Evolutionary conservation across 2,113 vertebrate species (phyloP).

Genomic region (Rallus limicola): DNA sequence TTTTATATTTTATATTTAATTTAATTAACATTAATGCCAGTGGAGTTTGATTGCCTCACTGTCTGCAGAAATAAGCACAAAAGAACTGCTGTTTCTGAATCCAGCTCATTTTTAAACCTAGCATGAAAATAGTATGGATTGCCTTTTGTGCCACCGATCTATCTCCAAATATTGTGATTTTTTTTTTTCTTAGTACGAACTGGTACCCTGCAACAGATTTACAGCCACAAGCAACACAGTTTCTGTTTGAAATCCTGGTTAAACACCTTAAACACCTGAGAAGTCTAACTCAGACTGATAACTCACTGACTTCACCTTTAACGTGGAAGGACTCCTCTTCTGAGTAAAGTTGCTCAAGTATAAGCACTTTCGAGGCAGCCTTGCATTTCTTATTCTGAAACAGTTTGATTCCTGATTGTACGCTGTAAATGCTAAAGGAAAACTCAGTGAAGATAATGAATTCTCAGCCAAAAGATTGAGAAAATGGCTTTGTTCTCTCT

Average conservation of each 20-base stretch:
- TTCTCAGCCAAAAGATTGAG: not conserved
- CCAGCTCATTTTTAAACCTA: not conserved
- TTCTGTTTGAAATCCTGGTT: not conserved
- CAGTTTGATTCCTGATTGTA: not conserved
- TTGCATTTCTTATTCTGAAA: not conserved
- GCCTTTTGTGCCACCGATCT: not conserved
- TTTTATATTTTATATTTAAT: slow-evolving; percentile 15
- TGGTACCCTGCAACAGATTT: not conserved
- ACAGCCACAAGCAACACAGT: not conserved
- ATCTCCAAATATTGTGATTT: slow-evolving; percentile 1
- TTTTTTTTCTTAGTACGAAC: not conserved
- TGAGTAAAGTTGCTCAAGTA: not conserved
- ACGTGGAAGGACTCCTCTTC: not conserved
- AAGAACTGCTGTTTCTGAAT: not conserved
- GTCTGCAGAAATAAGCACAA: slow-evolving; percentile 11
- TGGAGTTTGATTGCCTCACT: not conserved
- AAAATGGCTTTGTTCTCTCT: not conserved
- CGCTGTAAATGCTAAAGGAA: not conserved
- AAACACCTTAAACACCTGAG: not conserved
- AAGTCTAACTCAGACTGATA: not conserved
- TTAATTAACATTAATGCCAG: not conserved
- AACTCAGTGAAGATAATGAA: not conserved
- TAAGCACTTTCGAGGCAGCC: not conserved
- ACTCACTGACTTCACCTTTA: not conserved
- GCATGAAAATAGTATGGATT: not conserved